Conservation (phyloP, 2,113 vertebrate genomes). For the Anolis sagrei region DNA sequence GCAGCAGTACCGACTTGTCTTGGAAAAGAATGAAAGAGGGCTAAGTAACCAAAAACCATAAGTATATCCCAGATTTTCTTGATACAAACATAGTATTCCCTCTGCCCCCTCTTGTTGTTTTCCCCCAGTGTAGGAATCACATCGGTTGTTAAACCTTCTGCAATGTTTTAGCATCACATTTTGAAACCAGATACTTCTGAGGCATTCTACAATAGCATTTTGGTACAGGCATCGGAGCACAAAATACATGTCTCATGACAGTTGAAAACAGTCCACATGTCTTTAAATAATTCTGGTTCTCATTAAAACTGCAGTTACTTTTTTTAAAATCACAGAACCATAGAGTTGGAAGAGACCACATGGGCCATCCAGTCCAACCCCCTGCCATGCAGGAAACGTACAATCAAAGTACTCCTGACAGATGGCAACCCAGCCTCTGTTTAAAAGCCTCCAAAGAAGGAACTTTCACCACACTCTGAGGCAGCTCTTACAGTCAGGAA, state of each 20-base stretch:
- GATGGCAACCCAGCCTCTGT: too few relatives aligned
- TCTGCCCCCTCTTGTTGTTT: not conserved
- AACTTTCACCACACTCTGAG: too few relatives aligned
- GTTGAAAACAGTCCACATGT: not conserved
- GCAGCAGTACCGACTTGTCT: slow-evolving; percentile 45
- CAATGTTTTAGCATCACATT: not conserved
- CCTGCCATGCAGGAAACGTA: too few relatives aligned
- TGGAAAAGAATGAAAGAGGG: slow-evolving; percentile 23
- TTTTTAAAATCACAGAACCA: too few relatives aligned
- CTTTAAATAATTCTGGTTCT: not conserved
- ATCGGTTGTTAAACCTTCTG: slow-evolving; percentile 8
- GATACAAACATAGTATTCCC: not conserved
- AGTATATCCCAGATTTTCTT: not conserved
- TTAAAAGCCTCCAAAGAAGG: too few relatives aligned
- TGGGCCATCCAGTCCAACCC: too few relatives aligned
- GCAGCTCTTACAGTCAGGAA: too few relatives aligned
- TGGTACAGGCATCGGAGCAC: not conserved
- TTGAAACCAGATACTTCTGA: not conserved
- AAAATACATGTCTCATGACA: not conserved
- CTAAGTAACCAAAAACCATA: slow-evolving; percentile 16
- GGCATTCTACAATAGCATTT: not conserved
- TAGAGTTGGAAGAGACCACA: too few relatives aligned
- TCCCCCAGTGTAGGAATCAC: not conserved
- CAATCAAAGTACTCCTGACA: too few relatives aligned
- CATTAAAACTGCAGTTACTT: not conserved